Evolutionary conservation across 1,140 invertebrate genomes (phyloP).

Genomic region (Pygmarrhopalites habei): DNA sequence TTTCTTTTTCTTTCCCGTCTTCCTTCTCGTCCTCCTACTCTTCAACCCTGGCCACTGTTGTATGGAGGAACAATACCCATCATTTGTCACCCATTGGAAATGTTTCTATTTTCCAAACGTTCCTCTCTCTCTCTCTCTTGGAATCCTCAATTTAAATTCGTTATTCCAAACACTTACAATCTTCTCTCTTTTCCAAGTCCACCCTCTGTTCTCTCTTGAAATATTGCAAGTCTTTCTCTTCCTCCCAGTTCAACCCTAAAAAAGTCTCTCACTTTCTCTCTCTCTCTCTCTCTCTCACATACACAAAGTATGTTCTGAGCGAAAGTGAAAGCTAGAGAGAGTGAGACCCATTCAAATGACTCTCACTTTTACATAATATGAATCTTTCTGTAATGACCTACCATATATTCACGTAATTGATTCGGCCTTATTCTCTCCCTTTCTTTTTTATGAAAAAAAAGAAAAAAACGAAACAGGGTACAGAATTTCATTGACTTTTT

Average conservation of each 20-base stretch:
- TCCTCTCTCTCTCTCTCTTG: no score
- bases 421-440: no score
- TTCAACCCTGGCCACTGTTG: no score
- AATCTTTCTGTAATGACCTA: neutral
- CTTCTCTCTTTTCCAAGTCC: no score
- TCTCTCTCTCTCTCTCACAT: neutral
- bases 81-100: constrained; percentile 11
- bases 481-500: neutral
- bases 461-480: neutral
- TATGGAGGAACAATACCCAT: constrained; percentile 14
- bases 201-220: no score
- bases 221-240: constrained; percentile 7
- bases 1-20: neutral
- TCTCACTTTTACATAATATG: neutral
- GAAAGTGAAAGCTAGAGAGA: neutral
- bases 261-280: neutral
- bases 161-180: constrained; percentile 9
- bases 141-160: constrained; percentile 14
- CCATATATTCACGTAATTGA: neutral
- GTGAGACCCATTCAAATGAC: neutral
- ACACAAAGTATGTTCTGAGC: neutral
- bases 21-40: neutral
- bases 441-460: neutral
- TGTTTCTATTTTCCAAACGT: constrained; percentile 14
- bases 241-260: neutral